phyloP scores from a whole-genome alignment of 2,888 invertebrate species.

The Aporophyla nigra region DNA sequence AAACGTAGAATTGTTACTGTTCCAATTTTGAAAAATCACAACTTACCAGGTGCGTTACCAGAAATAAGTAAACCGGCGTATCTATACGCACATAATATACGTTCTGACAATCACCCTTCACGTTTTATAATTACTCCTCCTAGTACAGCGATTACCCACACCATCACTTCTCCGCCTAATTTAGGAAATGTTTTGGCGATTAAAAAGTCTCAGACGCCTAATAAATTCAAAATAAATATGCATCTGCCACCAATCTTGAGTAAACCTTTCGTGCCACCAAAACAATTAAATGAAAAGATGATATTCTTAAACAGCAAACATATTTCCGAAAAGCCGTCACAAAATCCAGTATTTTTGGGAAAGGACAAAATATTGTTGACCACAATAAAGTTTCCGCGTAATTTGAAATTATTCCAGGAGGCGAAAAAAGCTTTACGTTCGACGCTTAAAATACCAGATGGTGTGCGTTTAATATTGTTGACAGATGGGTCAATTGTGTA shows the following conservation, averaged over 20 bases:
- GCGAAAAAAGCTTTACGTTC: constrained; percentile 28
- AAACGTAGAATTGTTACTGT: background rate
- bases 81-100: background rate
- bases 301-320: constrained; percentile 70
- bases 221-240: background rate
- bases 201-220: constrained; percentile 16
- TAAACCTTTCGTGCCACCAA: constrained; percentile 32
- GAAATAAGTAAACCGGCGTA: background rate
- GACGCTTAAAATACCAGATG: constrained; percentile 66
- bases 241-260: background rate
- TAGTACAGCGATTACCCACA: background rate
- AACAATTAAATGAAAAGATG: constrained; percentile 41
- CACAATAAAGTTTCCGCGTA: constrained; percentile 71
- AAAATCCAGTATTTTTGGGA: constrained; percentile 79
- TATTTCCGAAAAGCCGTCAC: constrained; percentile 56
- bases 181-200: background rate
- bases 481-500: constrained; percentile 72
- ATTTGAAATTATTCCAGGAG: constrained; percentile 42
- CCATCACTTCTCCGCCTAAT: background rate
- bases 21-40: background rate
- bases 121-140: constrained; percentile 8
- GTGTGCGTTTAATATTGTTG: constrained; percentile 71
- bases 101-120: constrained; percentile 33
- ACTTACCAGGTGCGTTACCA: constrained; percentile 6
- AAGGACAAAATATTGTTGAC: constrained; percentile 84